Conservation (phyloP, 2,888 invertebrate species). For the Ceramica pisi region DNA sequence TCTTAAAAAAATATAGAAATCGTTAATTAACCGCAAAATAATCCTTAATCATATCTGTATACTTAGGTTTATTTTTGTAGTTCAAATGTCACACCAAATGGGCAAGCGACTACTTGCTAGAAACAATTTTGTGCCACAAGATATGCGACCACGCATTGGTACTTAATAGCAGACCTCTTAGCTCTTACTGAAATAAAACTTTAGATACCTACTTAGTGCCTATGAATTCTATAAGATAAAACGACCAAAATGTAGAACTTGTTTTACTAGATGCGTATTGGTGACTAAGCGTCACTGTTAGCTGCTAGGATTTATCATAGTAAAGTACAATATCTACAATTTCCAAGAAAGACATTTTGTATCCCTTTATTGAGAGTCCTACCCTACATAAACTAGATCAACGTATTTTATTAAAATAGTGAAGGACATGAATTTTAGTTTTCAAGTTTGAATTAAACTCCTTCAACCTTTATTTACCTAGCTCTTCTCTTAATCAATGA, state of each 20-base stretch:
- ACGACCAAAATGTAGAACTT: constrained; percentile 44
- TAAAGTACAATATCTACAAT: constrained; percentile 21
- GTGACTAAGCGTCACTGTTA: constrained; percentile 10
- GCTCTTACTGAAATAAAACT: constrained; percentile 26
- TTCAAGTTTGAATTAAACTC: not conserved
- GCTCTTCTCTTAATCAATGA: no score
- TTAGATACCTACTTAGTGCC: constrained; percentile 27
- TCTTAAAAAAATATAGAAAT: not conserved
- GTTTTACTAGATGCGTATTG: constrained; percentile 31
- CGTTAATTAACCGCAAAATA: constrained; percentile 8
- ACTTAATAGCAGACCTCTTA: constrained; percentile 58
- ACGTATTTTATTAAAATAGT: not conserved
- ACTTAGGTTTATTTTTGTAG: constrained; percentile 32
- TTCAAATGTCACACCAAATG: constrained; percentile 45
- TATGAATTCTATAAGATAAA: constrained; percentile 47
- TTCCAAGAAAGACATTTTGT: not conserved
- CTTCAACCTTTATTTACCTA: not conserved
- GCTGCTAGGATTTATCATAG: constrained; percentile 25
- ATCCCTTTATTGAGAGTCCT: not conserved
- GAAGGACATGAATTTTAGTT: not conserved
- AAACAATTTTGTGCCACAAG: constrained; percentile 52
- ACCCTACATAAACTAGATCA: not conserved
- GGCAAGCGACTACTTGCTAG: constrained; percentile 34
- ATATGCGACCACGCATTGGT: constrained; percentile 55
- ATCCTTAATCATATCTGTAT: constrained; percentile 12